Conservation (phyloP, 2,797 vertebrate species). For the Danio tinwini region DNA sequence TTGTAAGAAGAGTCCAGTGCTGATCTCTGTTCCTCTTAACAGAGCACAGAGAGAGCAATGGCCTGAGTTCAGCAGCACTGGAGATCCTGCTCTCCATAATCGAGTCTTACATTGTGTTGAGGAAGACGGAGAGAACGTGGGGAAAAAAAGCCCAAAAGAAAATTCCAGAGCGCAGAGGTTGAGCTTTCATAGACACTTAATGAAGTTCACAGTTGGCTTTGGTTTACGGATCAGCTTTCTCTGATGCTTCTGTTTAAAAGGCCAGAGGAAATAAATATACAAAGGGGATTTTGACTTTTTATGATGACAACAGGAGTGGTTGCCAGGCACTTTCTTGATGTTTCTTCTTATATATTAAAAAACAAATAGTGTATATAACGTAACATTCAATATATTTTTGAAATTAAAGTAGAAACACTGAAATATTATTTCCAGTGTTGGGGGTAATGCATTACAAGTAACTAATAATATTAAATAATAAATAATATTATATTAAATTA, state of each 20-base stretch:
- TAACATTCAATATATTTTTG: no score
- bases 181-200: not conserved
- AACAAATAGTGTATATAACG: no score
- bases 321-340: no score
- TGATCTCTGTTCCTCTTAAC: constrained; percentile 40
- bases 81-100: constrained; percentile 25
- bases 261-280: not conserved
- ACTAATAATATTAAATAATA: no score
- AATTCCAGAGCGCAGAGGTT: not conserved
- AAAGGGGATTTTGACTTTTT: not conserved
- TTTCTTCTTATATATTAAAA: no score
- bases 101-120: constrained; percentile 28
- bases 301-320: not conserved
- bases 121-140: not conserved
- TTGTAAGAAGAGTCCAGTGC: constrained; percentile 1
- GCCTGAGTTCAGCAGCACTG: constrained; percentile 38
- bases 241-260: not conserved
- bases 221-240: constrained; percentile 17
- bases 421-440: no score
- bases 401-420: no score
- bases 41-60: constrained; percentile 36
- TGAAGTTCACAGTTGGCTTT: constrained; percentile 22
- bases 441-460: no score
- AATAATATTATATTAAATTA: no score
- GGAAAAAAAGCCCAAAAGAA: not conserved